Evolutionary conservation across 64 coral and sea anemone species (phyloP).

Genomic region (Pocillopora verrucosa): DNA sequence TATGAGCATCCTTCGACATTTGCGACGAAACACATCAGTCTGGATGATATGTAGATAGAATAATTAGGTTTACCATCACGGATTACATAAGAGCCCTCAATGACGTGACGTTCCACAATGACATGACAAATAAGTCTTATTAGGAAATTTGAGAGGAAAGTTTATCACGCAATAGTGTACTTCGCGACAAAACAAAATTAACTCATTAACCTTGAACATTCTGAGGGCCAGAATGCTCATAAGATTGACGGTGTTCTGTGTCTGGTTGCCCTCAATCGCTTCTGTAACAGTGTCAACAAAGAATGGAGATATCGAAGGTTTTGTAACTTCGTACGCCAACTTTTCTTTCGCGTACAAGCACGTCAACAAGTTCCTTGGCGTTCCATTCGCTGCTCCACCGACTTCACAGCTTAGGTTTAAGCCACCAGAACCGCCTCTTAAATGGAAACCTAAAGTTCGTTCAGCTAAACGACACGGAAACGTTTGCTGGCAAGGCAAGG

Average conservation of each 20-base stretch:
- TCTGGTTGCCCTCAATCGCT: neutral
- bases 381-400: slow-evolving; percentile 46
- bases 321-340: neutral
- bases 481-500: slow-evolving; percentile 20
- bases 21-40: too few species aligned
- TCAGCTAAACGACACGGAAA: slow-evolving; percentile 10
- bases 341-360: neutral
- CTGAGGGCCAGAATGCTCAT: neutral
- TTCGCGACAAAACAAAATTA: too few species aligned
- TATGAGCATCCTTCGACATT: too few species aligned
- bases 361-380: slow-evolving; percentile 45
- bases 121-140: too few species aligned
- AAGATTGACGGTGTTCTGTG: neutral
- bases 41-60: too few species aligned
- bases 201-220: too few species aligned
- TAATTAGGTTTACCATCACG: too few species aligned
- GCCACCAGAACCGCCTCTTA: slow-evolving; percentile 17
- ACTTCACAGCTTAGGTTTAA: slow-evolving; percentile 33
- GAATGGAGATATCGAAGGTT: slow-evolving; percentile 28
- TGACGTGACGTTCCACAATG: too few species aligned
- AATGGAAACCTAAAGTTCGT: slow-evolving; percentile 33
- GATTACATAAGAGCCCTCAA: too few species aligned
- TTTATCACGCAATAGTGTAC: too few species aligned
- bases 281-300: slow-evolving; percentile 36
- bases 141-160: too few species aligned